Percentiles rank a stretch among this genome's conserved stretches.
These are phyloP conservation scores for Cryptoblepharus egeriae DNA, from an alignment of 2,797 vertebrate species.

Conservation along the genomic window DNA sequence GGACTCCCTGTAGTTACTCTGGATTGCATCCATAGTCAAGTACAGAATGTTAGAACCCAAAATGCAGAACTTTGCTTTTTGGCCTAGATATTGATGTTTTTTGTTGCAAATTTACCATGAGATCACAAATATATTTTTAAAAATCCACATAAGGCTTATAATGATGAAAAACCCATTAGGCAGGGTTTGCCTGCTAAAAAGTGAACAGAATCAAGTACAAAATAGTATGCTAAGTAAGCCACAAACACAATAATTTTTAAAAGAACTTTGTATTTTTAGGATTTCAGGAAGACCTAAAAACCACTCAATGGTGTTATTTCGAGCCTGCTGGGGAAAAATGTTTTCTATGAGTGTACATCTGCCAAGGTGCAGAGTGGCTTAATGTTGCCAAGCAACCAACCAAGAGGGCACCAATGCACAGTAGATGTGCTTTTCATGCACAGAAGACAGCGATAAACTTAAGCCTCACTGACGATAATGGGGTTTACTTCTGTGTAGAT, in stretches of 20 bases:
- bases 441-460: not conserved
- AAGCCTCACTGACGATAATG: too few species aligned
- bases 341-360: conserved; percentile 49
- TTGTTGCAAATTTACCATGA: too few species aligned
- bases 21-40: too few species aligned
- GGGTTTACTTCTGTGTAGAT: too few species aligned
- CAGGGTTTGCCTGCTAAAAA: conserved; percentile 28
- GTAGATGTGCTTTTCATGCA: conserved; percentile 6
- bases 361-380: conserved; percentile 49
- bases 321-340: conserved; percentile 38
- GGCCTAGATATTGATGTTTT: too few species aligned
- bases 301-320: conserved; percentile 32
- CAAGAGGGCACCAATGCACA: conserved; percentile 26
- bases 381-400: conserved; percentile 64
- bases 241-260: conserved; percentile 23
- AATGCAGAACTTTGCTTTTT: not conserved
- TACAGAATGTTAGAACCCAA: not conserved
- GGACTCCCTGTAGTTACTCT: too few species aligned
- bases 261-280: conserved; percentile 12
- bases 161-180: not conserved
- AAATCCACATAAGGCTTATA: too few species aligned
- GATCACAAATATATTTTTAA: too few species aligned
- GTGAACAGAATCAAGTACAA: conserved; percentile 36
- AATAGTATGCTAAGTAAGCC: conserved; percentile 50
- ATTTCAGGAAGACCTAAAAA: conserved; percentile 47